Conservation (phyloP, 1,140 invertebrate genomes). For the Dendrolimus punctatus region DNA sequence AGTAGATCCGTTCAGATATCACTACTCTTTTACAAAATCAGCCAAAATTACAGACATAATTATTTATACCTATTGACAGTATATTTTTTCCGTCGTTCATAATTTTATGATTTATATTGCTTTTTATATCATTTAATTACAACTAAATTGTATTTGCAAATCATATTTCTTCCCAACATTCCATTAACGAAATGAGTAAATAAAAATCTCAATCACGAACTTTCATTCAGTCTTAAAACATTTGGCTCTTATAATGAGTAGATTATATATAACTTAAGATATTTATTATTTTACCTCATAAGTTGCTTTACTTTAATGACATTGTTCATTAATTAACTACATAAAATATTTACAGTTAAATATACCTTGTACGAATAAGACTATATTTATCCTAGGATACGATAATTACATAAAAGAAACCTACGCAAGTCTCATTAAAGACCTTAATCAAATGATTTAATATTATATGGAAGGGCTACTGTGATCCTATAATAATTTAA, state of each 20-base stretch:
- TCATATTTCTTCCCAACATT: too few species aligned
- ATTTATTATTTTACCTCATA: conserved; percentile 13
- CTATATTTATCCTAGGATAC: conserved; percentile 19
- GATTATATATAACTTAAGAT: conserved; percentile 38
- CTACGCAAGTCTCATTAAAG: conserved; percentile 39
- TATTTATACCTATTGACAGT: too few species aligned
- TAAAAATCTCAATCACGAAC: conserved; percentile 35
- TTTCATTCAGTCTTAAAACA: conserved; percentile 66
- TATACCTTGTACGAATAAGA: conserved; percentile 30
- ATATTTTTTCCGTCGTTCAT: too few species aligned
- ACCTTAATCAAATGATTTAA: conserved; percentile 48
- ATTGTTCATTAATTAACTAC: not conserved
- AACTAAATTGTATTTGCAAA: too few species aligned
- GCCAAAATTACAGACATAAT: conserved; percentile 2
- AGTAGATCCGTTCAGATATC: conserved; percentile 32
- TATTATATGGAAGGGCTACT: conserved; percentile 48
- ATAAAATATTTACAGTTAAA: conserved; percentile 35
- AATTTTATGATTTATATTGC: too few species aligned
- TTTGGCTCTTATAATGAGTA: conserved; percentile 65
- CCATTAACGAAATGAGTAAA: too few species aligned
- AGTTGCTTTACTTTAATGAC: too few species aligned
- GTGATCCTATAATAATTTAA: conserved; percentile 40
- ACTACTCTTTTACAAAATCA: conserved; percentile 12
- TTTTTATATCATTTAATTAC: too few species aligned
- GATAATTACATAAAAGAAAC: conserved; percentile 33